phyloP scores from a whole-genome alignment of 2,888 invertebrate species.

The Carabus problematicus region DNA sequence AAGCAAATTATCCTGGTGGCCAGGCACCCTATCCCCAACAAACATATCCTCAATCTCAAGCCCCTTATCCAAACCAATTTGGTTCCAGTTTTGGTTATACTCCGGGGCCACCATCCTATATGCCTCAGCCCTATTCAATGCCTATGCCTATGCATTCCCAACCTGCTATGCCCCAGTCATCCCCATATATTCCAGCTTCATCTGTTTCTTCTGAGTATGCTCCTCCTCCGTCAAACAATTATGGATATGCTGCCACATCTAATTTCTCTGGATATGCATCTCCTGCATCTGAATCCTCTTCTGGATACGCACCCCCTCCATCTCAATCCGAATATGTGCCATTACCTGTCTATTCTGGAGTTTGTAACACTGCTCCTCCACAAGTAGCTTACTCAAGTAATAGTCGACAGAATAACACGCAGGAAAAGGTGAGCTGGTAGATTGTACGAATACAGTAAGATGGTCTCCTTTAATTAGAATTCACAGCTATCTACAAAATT shows the following conservation, averaged over 20 bases:
- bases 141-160: conserved; percentile 27
- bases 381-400: background rate
- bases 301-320: conserved; percentile 41
- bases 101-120: conserved; percentile 36
- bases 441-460: background rate
- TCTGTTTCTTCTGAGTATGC: conserved; percentile 4
- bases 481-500: too few species aligned
- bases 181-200: background rate
- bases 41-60: conserved; percentile 46
- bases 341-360: background rate
- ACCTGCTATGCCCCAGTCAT: background rate
- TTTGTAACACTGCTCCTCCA: conserved; percentile 9
- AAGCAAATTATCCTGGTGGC: conserved; percentile 58
- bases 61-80: conserved; percentile 27
- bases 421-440: conserved; percentile 26
- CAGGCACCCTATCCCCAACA: conserved; percentile 52
- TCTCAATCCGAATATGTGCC: conserved; percentile 43
- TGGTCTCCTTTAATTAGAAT: too few species aligned
- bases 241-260: too few species aligned
- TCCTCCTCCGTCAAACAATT: background rate
- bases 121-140: conserved; percentile 35
- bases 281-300: conserved; percentile 4
- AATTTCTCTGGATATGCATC: background rate
- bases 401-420: background rate
- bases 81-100: conserved; percentile 19